Evolutionary conservation across 2,888 invertebrate species (phyloP), one percentile per base, ranked within the genome.

Genomic region (Tortricodes alternella): DNA sequence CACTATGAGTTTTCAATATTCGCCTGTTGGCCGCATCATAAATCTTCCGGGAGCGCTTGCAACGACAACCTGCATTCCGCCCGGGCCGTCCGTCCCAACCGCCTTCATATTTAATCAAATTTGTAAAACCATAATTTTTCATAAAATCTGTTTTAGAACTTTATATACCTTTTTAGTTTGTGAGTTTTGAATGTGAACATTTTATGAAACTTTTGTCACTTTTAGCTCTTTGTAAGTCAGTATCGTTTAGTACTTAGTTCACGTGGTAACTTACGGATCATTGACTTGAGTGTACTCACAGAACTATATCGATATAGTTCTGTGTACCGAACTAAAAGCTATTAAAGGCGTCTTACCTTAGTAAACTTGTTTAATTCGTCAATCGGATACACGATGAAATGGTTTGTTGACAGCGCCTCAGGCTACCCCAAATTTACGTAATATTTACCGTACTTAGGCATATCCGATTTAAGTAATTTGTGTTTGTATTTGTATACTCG

Each of bases 11-110:
- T 86, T 87, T 84, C 87, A 87, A 87, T 87, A 78, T 77, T 84
- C 83, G 85, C 85, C 80, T 82, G 85, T 86, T 85, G 85, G 86
- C 74, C 73, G 78, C 76, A 82, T 83, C 86, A 85, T 87, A 87
- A 87, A 87, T 87, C 87, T 86, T 82, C 64, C 64, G 71, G 66
- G 71, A 63, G 77, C 80, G 75, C 71, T 73, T 73, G 74, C 70
- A 73, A 70, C 80, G 84, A 80, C 86, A 84, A 80, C 82, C 80
- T 87, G 85, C 83, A 84, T 84, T 81, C 84, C 73, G 71, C 29
- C 11, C 29, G 73, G 63, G 66, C 63, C 56, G 65, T 65, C 79
- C 77, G 79, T 67, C 64, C 51, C 65, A 68, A 67, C 78, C 77
- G 81, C 79, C 79, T 81, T 80, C 72, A 80, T 86, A 83, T 85